phyloP scores from a whole-genome alignment of 2,888 invertebrate species.

The Cataglyphis livida region DNA sequence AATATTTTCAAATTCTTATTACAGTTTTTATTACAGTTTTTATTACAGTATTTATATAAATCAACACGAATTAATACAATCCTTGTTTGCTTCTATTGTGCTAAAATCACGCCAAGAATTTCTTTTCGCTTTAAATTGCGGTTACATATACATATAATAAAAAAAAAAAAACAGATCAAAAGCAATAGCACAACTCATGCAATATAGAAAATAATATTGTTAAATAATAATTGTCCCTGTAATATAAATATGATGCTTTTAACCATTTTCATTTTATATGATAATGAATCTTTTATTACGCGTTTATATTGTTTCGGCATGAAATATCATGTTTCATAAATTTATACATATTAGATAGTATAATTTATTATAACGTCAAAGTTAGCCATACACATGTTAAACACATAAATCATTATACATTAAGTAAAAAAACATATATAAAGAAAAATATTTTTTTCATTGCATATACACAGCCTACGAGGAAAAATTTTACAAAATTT shows the following conservation, averaged over 20 bases:
- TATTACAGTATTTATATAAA: neutral
- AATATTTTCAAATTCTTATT: neutral
- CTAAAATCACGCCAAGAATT: neutral
- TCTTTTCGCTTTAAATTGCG: neutral
- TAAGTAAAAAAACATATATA: neutral
- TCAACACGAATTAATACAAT: neutral
- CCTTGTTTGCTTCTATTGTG: neutral
- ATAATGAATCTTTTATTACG: neutral
- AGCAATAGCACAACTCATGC: neutral
- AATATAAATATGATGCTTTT: neutral
- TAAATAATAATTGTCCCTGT: neutral
- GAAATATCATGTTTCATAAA: neutral
- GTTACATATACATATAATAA: neutral
- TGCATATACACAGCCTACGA: neutral
- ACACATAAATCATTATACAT: neutral
- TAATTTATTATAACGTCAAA: neutral
- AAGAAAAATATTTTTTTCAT: too few species aligned
- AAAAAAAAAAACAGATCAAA: neutral
- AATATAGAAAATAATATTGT: constrained; percentile 9
- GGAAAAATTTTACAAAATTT: neutral
- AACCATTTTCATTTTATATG: constrained; percentile 13
- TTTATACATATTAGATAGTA: neutral
- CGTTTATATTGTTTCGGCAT: neutral
- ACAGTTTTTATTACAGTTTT: neutral
- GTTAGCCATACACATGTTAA: neutral